phyloP scores from a whole-genome alignment of 2,888 invertebrate genomes.

The Ophion costatus region DNA sequence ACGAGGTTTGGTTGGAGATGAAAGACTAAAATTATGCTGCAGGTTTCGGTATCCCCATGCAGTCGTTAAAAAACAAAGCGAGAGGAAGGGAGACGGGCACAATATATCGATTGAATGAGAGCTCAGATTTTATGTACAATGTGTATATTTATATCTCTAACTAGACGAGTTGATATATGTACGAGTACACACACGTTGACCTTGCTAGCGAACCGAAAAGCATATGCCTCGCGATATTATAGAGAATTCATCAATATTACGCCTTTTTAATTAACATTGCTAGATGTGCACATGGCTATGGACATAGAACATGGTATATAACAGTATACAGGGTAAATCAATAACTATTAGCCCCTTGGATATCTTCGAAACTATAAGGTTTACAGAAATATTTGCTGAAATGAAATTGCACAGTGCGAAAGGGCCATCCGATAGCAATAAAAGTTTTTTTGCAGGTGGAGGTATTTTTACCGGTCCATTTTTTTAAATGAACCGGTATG shows the following conservation, averaged over 20 bases:
- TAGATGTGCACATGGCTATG: not conserved
- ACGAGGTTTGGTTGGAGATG: slow-evolving; percentile 40
- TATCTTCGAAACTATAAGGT: too few species aligned
- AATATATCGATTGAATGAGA: not conserved
- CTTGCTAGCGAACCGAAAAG: not conserved
- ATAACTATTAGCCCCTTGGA: too few species aligned
- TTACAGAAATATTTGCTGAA: too few species aligned
- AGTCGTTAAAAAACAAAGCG: not conserved
- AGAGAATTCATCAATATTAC: not conserved
- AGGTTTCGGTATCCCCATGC: not conserved
- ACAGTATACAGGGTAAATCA: too few species aligned
- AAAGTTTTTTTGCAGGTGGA: too few species aligned
- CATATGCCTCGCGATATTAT: not conserved
- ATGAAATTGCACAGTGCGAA: too few species aligned
- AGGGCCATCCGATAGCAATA: too few species aligned
- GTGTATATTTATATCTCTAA: not conserved
- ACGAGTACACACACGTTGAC: not conserved
- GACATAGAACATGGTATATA: not conserved
- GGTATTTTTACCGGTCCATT: too few species aligned
- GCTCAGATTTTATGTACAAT: not conserved
- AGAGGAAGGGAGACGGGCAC: not conserved
- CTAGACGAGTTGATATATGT: not conserved
- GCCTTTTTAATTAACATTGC: not conserved
- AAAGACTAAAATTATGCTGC: slow-evolving; percentile 21
- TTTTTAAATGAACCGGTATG: too few species aligned